These are phyloP conservation scores for Drosophila kambysellisi DNA, from an alignment of 2,888 invertebrate species.

Conservation along the genomic window DNA sequence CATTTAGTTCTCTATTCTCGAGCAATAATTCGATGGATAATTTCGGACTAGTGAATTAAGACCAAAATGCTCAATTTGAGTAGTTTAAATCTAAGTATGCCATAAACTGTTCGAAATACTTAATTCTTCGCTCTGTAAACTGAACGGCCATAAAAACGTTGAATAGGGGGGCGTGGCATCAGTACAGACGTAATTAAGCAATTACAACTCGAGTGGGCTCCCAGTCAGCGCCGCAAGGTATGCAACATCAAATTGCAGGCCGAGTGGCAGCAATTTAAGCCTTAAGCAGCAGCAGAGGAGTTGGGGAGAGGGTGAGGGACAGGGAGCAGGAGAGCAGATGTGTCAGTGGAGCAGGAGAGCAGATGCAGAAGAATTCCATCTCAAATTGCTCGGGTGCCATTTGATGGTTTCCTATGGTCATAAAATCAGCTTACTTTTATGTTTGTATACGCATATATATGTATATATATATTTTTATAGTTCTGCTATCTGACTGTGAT, in stretches of 20 bases:
- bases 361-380: background rate
- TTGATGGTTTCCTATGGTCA: constrained; percentile 34
- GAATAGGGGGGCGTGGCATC: constrained; percentile 18
- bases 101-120: background rate
- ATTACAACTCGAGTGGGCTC: constrained; percentile 54
- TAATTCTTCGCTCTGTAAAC: background rate
- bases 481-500: constrained; percentile 18
- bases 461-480: constrained; percentile 5
- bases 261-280: background rate
- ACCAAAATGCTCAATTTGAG: background rate
- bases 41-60: background rate
- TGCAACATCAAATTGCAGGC: constrained; percentile 48
- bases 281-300: background rate
- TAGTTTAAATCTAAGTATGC: background rate
- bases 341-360: background rate
- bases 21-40: background rate
- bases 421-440: constrained; percentile 61
- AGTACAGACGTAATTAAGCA: constrained; percentile 74
- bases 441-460: background rate
- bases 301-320: no score
- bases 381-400: constrained; percentile 20
- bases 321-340: no score
- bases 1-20: background rate
- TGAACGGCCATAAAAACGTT: constrained; percentile 33
- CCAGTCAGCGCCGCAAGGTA: constrained; percentile 51